Base-by-base conservation (phyloP, 1,140 invertebrate species). In the Proctacanthus coquilletti region DNA sequence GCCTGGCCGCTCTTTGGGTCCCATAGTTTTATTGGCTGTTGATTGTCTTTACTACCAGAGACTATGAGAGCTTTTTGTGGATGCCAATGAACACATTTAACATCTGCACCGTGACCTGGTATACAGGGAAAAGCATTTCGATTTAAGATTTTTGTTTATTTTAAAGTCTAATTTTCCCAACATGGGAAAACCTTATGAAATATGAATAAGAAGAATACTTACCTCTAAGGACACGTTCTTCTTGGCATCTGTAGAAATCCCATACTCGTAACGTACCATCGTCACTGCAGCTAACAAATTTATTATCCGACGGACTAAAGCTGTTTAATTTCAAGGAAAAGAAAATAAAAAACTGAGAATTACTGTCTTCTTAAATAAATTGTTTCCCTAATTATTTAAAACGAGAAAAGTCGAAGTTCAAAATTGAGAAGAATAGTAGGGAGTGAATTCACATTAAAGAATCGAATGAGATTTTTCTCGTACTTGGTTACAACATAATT, bases 51-150 rank as follows among this genome's bases (percentile, higher is more conserved):
- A 60, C 92, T 97, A 1, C 96, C 96, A 11, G 94, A 98, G 15
- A 95, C 87, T 47, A 99, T 77, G 35, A 99, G 71, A 45, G 84
- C 80, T 64, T 98, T 98, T 45, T 89, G 84, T 4, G 96, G 95
- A 72, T 99, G 96, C 96, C 96, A 99, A 60, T 98, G 92, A 4
- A 98, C 89, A 64, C 93, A 97, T 63, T 97, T 97, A 0, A 99
- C 96, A 72, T 99, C 96, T 14, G 95, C 89, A 47, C 96, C 96
- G 62, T 99, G 96, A 47, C 96, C 86, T 84, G 64, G n/a, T n/a
- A n/a, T n/a, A n/a, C n/a, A n/a, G n/a, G n/a, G n/a, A n/a, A n/a
- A n/a, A n/a, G n/a, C n/a, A n/a, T n/a, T n/a, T n/a, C n/a, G n/a
- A n/a, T n/a, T n/a, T n/a, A n/a, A n/a, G n/a, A n/a, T n/a, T n/a